A percentile compares a stretch with the other conserved stretches of the same genome.
Conservation (phyloP, 2,797 vertebrate genomes). For the Potorous gilbertii region DNA sequence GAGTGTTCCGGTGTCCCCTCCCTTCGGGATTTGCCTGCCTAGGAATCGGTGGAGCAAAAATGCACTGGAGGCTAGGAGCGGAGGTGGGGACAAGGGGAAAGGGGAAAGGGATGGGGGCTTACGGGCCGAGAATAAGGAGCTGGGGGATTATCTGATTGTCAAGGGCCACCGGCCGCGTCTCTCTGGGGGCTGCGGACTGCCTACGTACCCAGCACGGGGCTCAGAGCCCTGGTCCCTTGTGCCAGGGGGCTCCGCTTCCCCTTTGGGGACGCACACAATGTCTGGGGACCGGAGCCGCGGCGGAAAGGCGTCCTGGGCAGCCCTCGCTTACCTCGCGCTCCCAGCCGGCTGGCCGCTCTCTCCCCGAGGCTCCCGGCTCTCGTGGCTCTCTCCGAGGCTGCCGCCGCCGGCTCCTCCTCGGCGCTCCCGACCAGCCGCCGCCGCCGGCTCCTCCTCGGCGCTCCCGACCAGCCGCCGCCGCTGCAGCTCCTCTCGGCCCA, state of each 20-base stretch:
- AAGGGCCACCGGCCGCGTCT: background rate
- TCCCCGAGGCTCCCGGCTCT: background rate
- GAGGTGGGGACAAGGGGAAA: background rate
- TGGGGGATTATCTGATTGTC: background rate
- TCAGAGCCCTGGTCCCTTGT: background rate
- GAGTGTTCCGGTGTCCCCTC: background rate
- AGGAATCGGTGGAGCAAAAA: constrained; percentile 4
- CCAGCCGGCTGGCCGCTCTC: background rate
- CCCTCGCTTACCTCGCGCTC: background rate
- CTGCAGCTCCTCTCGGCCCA: background rate
- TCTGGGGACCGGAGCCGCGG: background rate
- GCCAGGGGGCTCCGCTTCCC: background rate
- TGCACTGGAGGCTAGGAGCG: background rate
- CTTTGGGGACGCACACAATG: background rate
- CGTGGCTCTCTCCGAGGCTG: background rate
- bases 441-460: background rate
- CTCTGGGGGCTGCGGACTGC: background rate
- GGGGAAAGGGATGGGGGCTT: background rate
- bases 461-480: background rate
- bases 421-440: background rate
- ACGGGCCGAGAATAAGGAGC: background rate
- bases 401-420: background rate
- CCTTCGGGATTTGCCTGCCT: background rate
- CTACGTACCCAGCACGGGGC: background rate
- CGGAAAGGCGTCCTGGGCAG: background rate